phyloP scores from a whole-genome alignment of 2,888 invertebrate genomes.

The Hypselothyrea guttata region DNA sequence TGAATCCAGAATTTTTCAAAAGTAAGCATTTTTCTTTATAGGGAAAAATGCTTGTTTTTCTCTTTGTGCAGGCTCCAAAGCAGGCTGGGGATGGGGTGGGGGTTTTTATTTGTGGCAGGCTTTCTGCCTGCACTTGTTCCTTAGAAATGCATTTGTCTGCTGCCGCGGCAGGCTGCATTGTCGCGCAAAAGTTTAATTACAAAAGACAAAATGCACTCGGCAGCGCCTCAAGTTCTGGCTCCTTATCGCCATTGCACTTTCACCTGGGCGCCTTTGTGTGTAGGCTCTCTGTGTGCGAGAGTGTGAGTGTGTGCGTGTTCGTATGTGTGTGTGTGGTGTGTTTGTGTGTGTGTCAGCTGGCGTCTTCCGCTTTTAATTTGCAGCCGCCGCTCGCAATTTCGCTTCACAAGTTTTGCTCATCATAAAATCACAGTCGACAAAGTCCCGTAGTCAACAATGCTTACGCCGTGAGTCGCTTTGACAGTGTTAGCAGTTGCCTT shows the following conservation, averaged over 20 bases:
- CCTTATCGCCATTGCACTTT: conserved; percentile 39
- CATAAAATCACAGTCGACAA: conserved; percentile 52
- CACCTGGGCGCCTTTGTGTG: conserved; percentile 41
- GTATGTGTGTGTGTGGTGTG: too few species aligned
- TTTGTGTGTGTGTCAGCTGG: neutral
- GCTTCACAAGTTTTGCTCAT: conserved; percentile 70
- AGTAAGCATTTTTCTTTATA: too few species aligned
- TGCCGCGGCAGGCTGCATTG: conserved; percentile 41
- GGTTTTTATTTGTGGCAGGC: conserved; percentile 1
- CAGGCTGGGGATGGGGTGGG: too few species aligned
- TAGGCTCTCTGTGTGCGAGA: neutral
- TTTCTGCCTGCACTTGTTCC: conserved; percentile 2
- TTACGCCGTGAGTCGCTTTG: conserved; percentile 59
- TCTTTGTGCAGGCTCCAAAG: too few species aligned
- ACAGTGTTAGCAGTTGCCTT: conserved; percentile 62
- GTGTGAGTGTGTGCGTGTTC: too few species aligned
- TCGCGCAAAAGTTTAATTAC: conserved; percentile 74
- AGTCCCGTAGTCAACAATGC: conserved; percentile 23
- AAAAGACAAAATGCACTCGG: conserved; percentile 62
- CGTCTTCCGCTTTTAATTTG: conserved; percentile 51
- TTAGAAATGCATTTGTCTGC: conserved; percentile 47
- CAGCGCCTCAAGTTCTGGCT: conserved; percentile 7
- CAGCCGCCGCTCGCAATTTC: conserved; percentile 53
- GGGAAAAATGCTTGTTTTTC: too few species aligned
- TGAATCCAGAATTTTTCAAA: too few species aligned